Evolutionary conservation across 1,140 invertebrate genomes (phyloP), one percentile per base, ranked within the genome.

Genomic region (Megalonaias nervosa): DNA sequence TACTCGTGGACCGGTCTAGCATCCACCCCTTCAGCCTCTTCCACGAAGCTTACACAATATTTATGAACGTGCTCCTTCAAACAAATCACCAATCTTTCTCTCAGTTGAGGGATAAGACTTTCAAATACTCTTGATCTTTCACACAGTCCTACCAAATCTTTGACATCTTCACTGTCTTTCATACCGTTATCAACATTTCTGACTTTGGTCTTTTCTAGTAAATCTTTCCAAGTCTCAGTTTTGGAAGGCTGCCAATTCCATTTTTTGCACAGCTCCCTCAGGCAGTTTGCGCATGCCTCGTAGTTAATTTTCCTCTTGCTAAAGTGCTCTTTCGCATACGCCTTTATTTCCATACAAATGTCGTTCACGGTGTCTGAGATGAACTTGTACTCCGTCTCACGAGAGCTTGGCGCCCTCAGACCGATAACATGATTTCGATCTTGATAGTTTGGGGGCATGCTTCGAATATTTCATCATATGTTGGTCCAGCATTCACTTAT

Each of bases 21-120:
- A 55, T 86, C 79, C 2, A 83, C n/a, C 11, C 80, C 78, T 15
- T 77, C 77, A 15, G 81, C 76, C 71, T 83, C 81, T 55, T 83
- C 82, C 19, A 80, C 71, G 62, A 86, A 86, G 80, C 85, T 86
- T 38, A 75, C 75, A 62, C 83, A 86, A 66, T 83, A 86, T 78
- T 82, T 83, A 60, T 81, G 82, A 15, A 85, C 67, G 67, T 85
- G 85, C 1, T 84, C 80, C 16, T 84, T 74, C 9, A 78, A 75
- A 73, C 83, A 86, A n/a, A 65, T 75, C 23, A 86, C 78, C 5
- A 84, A 74, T 57, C 73, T 79, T 59, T 84, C 81, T 15, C 83
- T 67, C 21, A 82, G 58, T 12, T 71, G 38, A 5, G 83, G 81
- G n/a, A 86, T 76, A 73, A 82, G 73, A n/a, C 67, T n/a, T 67